Evolutionary conservation across 2,113 vertebrate species (phyloP).

Genomic region (Hippocampus comes): DNA sequence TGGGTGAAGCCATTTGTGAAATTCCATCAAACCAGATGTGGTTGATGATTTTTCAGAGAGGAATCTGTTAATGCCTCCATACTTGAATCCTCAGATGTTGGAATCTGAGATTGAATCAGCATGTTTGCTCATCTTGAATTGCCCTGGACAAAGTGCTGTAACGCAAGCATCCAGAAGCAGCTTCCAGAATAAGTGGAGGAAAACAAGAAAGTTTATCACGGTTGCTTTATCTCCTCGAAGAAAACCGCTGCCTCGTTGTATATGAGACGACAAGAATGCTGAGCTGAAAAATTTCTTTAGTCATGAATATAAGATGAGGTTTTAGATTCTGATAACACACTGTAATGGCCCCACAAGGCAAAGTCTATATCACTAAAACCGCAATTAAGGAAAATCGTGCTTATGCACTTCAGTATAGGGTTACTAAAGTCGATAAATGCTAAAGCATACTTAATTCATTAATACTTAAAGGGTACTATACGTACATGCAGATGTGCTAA

Average conservation of each 20-base stretch:
- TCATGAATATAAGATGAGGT: constrained; percentile 58
- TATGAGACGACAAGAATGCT: constrained; percentile 47
- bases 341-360: constrained; percentile 24
- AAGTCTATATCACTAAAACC: constrained; percentile 8
- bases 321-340: constrained; percentile 37
- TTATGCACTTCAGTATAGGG: background rate
- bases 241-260: constrained; percentile 38
- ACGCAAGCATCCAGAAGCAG: constrained; percentile 53
- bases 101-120: constrained; percentile 51
- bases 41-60: background rate
- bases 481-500: too few relatives aligned
- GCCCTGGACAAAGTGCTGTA: constrained; percentile 44
- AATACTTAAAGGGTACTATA: background rate
- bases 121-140: constrained; percentile 48
- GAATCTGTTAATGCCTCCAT: constrained; percentile 27
- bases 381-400: constrained; percentile 11
- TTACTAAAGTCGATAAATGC: background rate
- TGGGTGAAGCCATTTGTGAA: constrained; percentile 26
- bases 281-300: constrained; percentile 52
- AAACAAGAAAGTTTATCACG: constrained; percentile 60
- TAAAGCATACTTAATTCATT: background rate
- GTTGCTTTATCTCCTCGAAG: constrained; percentile 31
- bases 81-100: constrained; percentile 50
- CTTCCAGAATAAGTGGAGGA: constrained; percentile 47
- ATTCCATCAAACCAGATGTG: constrained; percentile 23